These are phyloP conservation scores for Manacus vitellinus DNA, from an alignment of 2,113 vertebrate species.

Conservation along the genomic window DNA sequence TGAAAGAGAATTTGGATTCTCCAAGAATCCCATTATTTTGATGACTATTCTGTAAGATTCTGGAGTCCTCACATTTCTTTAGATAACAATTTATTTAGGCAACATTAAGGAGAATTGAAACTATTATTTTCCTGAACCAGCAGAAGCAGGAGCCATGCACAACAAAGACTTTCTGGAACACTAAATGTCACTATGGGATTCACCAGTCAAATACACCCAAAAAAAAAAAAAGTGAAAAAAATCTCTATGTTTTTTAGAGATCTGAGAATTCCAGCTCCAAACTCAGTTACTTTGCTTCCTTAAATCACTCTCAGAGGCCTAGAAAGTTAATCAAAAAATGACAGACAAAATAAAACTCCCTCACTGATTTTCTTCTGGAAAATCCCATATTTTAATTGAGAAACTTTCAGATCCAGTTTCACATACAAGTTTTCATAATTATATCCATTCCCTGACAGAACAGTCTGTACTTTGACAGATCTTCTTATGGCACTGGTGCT, in stretches of 20 bases:
- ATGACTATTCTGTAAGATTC: neutral
- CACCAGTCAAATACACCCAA: neutral
- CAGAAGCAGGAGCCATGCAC: fast-evolving
- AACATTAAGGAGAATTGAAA: neutral
- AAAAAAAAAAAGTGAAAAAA: neutral
- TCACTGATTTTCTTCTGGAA: neutral
- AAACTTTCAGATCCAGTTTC: neutral
- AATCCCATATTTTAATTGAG: neutral
- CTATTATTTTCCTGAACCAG: neutral
- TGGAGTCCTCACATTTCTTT: neutral
- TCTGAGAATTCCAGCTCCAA: neutral
- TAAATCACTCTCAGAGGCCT: neutral
- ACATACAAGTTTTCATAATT: neutral
- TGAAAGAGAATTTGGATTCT: neutral
- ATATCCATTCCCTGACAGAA: neutral
- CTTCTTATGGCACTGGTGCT: neutral
- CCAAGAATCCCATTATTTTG: neutral
- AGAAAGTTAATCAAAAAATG: neutral
- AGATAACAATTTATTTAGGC: neutral
- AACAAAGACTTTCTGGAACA: neutral
- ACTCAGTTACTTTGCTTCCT: neutral
- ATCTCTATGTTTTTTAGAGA: neutral
- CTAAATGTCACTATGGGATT: neutral
- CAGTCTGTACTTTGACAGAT: neutral
- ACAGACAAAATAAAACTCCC: neutral